phyloP scores from a whole-genome alignment of 2,113 vertebrate species.

The Equus quagga region DNA sequence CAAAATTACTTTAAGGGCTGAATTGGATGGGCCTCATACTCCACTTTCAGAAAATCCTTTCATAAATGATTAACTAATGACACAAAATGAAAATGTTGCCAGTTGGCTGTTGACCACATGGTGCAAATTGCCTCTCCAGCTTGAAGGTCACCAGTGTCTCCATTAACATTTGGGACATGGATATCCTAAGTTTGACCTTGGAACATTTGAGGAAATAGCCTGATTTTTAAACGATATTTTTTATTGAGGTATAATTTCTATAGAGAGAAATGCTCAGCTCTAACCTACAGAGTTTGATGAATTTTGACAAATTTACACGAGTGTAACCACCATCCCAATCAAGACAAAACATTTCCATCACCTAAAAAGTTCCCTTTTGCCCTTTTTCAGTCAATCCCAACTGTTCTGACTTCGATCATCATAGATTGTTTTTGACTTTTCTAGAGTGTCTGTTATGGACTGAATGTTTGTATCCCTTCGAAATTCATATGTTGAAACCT shows the following conservation, averaged over 20 bases:
- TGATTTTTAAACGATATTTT: not conserved
- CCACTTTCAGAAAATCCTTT: slow-evolving; percentile 38
- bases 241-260: not conserved
- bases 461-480: not conserved
- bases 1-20: not conserved
- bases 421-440: not conserved
- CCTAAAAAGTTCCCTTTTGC: slow-evolving; percentile 1
- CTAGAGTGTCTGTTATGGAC: not conserved
- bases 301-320: not conserved
- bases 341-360: not conserved
- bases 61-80: not conserved
- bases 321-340: not conserved
- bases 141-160: not conserved
- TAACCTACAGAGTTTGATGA: not conserved
- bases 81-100: not conserved
- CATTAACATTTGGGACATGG: not conserved
- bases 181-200: not conserved
- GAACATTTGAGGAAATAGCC: not conserved
- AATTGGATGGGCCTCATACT: not conserved
- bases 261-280: not conserved
- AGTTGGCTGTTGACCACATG: not conserved
- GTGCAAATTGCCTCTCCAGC: not conserved
- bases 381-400: not conserved
- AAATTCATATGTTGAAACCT: not conserved
- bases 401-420: not conserved